Percentiles rank a stretch among this genome's conserved stretches.
phyloP scores from a whole-genome alignment of 2,113 vertebrate species.

The Rhabdomys dilectus region DNA sequence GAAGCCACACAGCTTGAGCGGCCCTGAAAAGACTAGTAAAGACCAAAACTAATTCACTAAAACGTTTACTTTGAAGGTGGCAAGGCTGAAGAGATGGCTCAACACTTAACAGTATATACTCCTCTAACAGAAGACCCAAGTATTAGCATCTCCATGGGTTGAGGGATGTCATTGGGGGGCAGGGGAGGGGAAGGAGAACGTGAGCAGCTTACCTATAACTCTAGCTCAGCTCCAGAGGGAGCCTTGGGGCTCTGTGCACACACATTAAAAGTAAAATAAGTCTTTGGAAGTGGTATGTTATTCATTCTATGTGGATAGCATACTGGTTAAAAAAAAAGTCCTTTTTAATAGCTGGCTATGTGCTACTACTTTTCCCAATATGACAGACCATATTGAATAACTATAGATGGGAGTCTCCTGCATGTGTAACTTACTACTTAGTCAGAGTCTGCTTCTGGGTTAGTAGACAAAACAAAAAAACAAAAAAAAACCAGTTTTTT shows the following conservation, averaged over 20 bases:
- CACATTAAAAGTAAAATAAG: neutral
- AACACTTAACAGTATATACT: neutral
- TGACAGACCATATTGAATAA: neutral
- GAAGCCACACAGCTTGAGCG: too few relatives aligned
- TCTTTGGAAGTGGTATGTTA: neutral
- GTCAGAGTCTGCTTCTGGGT: neutral
- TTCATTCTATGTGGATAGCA: neutral
- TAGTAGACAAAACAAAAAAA: neutral
- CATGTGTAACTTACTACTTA: neutral
- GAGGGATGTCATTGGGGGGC: neutral
- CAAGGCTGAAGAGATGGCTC: neutral
- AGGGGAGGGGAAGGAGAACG: neutral
- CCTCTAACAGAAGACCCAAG: neutral
- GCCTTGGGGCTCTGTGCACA: neutral
- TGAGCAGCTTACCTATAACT: neutral
- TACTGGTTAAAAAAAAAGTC: neutral
- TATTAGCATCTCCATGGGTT: neutral
- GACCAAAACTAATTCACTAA: neutral
- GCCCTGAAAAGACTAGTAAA: neutral
- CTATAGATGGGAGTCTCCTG: neutral
- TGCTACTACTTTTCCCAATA: neutral
- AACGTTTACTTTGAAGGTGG: neutral
- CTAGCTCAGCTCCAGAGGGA: neutral
- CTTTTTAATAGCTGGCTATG: neutral
- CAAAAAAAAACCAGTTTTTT: neutral